Evolutionary conservation across 2,888 invertebrate species (phyloP), one percentile per base, ranked within the genome.

Genomic region (Danaus chrysippus): DNA sequence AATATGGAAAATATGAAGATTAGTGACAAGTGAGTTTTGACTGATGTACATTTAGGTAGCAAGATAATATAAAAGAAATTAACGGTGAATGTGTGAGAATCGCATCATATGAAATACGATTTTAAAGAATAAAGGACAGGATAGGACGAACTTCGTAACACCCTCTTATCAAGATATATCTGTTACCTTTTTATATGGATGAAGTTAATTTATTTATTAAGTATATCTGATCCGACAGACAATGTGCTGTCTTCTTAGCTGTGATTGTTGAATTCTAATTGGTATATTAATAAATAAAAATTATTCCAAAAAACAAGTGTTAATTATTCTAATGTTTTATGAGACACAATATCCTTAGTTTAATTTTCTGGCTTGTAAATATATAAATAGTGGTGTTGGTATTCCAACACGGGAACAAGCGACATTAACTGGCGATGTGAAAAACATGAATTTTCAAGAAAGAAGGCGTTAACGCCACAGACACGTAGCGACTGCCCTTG

Each of bases 331-430:
- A 70, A 67, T 65, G 65, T 65, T 68, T 68, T 70, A 34, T 68
- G 69, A 12, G 68, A 71, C 59, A 68, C 69, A 52, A 70, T 68
- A 34, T 68, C 68, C 69, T 68, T 71, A 68, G 70, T 71, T 70
- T 65, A 62, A 64, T 71, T 64, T 56, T 54, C 67, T 71, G 71
- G 68, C 65, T 70, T 68, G 53, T 68, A 70, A 42, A 72, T 9
- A 71, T 73, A 73, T 64, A 75, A 66, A 71, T 52, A n/a, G n/a
- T n/a, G n/a, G 67, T 58, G 74, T 72, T 72, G 72, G 71, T 74
- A 71, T 73, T 65, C 70, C 71, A 67, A 72, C 69, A 66, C 73
- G 69, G 64, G 71, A 72, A 73, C 73, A 74, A 62, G 73, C 74
- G 67, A 73, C 73, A 66, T 73, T 64, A 73, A 71, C 66, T 76